Conservation (phyloP, 2,888 invertebrate species). For the Tetragonula carbonaria region DNA sequence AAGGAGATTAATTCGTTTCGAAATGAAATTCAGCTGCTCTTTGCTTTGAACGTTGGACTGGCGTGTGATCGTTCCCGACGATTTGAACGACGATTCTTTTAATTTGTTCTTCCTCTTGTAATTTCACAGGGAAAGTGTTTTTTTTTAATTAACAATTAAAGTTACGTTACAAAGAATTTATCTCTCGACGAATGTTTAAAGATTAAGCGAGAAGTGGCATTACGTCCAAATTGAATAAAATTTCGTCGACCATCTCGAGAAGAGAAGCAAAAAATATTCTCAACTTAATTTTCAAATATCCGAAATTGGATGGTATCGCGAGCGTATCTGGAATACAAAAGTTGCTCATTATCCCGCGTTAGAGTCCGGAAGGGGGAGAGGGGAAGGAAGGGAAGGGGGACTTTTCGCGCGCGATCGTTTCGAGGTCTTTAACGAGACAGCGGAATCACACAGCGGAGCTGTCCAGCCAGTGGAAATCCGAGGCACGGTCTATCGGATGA, state of each 20-base stretch:
- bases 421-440: constrained; percentile 39
- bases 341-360: constrained; percentile 36
- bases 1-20: constrained; percentile 9
- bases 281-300: neutral
- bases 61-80: neutral
- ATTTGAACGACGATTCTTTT: neutral
- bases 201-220: too few relatives aligned
- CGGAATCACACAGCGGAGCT: constrained; percentile 15
- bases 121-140: neutral
- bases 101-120: neutral
- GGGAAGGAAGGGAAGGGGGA: neutral
- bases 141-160: too few relatives aligned
- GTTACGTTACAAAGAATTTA: too few relatives aligned
- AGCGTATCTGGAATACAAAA: neutral
- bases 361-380: constrained; percentile 6
- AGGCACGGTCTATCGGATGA: constrained; percentile 30
- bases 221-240: too few relatives aligned
- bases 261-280: neutral
- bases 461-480: constrained; percentile 19
- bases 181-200: too few relatives aligned
- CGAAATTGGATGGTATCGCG: neutral
- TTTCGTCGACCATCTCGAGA: too few relatives aligned
- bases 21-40: constrained; percentile 3
- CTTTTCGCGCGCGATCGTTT: neutral
- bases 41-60: neutral